Base-by-base conservation (phyloP, 1,140 invertebrate genomes). In the Lasioglossum albipes region DNA sequence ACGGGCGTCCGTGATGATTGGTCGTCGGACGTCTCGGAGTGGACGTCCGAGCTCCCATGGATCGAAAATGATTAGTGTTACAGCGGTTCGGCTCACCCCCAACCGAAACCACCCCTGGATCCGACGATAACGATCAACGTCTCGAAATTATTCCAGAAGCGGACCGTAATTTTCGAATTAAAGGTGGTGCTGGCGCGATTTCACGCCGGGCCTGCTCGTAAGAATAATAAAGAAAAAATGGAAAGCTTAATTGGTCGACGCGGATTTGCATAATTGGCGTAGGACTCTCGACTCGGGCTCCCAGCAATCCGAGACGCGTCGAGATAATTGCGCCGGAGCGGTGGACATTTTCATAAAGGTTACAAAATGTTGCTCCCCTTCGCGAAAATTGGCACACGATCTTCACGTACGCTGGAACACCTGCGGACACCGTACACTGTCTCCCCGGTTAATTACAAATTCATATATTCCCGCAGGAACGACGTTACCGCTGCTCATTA, bases 221-320 rank as follows among this genome's bases (percentile, higher is more conserved):
- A 59, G 18, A 59, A n/a, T n/a, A 59, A 20, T 42, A 52, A 61
- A 65, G 13, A 62, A 62, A 65, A 75, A 82, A 77, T 64, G 71
- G 81, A 82, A 87, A 83, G 78, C 89, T 90, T 90, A 90, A 90
- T 90, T 87, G 89, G 87, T 74, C 84, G 54, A 59, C n/a, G 72
- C 73, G 72, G 75, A 86, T 88, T 89, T 89, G 68, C 87, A 88
- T 89, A 89, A 90, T 89, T 89, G 86, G 88, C 74, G 81, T 73
- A 84, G 52, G 77, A 71, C 62, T 62, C 42, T 69, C 83, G 85
- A 86, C 68, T 80, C 75, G 64, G 52, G 49, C 62, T 27, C 10
- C 10, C 71, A 18, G 62, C 77, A 20, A 54, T 78, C 57, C 76
- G 27, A 75, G 83, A 75, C 10, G 13, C 77, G 62, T 61, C 61